Percentiles rank a stretch among this genome's conserved stretches.
phyloP scores from a whole-genome alignment of 2,113 vertebrate species.

The Syngnathus typhle region DNA sequence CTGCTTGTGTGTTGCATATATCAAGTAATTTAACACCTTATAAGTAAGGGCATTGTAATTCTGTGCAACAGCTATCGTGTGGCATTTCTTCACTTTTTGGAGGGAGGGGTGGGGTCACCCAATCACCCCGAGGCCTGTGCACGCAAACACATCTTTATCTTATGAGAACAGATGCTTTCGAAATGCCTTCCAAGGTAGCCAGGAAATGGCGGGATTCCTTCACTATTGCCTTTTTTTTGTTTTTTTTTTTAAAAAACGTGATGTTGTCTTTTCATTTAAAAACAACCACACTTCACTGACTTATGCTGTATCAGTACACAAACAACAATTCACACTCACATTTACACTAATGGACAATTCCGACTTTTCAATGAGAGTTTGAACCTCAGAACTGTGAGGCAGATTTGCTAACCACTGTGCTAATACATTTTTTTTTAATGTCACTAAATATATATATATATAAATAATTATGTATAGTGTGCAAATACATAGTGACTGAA shows the following conservation, averaged over 20 bases:
- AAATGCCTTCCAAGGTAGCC: constrained; percentile 9
- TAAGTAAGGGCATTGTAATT: background rate
- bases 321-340: background rate
- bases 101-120: constrained; percentile 39
- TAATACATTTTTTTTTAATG: background rate
- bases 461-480: background rate
- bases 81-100: constrained; percentile 11
- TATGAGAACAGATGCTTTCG: constrained; percentile 46
- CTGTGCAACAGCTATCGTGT: background rate
- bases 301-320: background rate
- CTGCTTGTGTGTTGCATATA: background rate
- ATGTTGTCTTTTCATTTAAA: too few species aligned
- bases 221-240: background rate
- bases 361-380: background rate
- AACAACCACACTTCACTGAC: too few species aligned
- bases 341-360: background rate
- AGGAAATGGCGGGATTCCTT: constrained; percentile 23
- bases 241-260: background rate
- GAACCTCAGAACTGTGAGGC: background rate
- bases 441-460: background rate
- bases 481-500: background rate
- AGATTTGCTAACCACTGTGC: background rate
- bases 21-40: background rate
- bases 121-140: constrained; percentile 33
- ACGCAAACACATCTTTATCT: constrained; percentile 59